Conservation (phyloP, 1,140 invertebrate species). For the Tetranychus cinnabarinus region DNA sequence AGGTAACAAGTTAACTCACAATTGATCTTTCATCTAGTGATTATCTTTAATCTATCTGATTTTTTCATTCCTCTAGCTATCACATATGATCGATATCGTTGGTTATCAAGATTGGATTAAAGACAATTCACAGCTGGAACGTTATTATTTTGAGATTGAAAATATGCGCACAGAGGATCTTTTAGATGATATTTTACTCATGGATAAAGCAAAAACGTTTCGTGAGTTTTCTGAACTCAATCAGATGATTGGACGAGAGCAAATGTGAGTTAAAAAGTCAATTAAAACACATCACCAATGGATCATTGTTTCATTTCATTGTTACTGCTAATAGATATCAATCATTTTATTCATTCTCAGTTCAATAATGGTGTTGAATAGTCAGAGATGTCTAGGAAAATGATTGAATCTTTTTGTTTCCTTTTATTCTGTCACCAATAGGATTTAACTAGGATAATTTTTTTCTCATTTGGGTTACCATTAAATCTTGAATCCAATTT, state of each 20-base stretch:
- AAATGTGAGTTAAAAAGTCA: background rate
- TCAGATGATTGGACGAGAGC: background rate
- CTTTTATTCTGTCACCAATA: too few species aligned
- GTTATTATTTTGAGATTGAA: slow-evolving; percentile 1
- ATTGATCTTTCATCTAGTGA: too few species aligned
- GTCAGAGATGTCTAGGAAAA: too few species aligned
- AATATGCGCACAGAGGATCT: background rate
- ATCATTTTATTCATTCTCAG: too few species aligned
- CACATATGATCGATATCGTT: slow-evolving; percentile 12
- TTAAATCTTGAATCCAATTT: too few species aligned
- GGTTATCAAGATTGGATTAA: slow-evolving; percentile 23
- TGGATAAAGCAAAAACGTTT: background rate
- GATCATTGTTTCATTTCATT: background rate
- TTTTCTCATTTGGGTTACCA: too few species aligned
- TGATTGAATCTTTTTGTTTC: too few species aligned
- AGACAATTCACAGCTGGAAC: slow-evolving; percentile 19
- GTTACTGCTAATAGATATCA: too few species aligned
- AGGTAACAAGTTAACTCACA: slow-evolving; percentile 2
- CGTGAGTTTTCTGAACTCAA: background rate
- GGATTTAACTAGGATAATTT: too few species aligned
- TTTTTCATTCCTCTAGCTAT: background rate
- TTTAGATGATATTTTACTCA: background rate
- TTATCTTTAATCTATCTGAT: too few species aligned
- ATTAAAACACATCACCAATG: background rate
- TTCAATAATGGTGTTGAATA: too few species aligned